Base-by-base conservation (phyloP, 2,797 vertebrate species). In the Notoglanidium macrostoma region DNA sequence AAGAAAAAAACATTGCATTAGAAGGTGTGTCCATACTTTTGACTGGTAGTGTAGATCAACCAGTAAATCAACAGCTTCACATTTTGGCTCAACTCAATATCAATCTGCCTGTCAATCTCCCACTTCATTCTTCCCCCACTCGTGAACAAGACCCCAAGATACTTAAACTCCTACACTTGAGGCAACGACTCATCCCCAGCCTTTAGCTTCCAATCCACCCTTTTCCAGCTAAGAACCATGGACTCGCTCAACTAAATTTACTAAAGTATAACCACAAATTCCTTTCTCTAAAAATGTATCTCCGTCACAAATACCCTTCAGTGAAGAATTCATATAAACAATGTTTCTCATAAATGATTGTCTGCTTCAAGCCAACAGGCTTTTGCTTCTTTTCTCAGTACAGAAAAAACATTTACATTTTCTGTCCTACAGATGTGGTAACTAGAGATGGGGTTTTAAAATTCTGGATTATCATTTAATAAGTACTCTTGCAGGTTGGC, bases 401-500 rank as follows among this genome's bases (percentile, higher is more conserved):
- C n/a, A 83, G 26, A 83, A 54, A 54, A 11, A 51, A 49, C 17
- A 21, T 32, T 63, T 23, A 29, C 2, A 10, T 29, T 32, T 81
- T 83, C 68, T 51, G 9, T 67, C 51, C 81, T 83, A 35, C 61
- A 83, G 29, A 70, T 54, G 49, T 23, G 49, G 80, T 83, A 83
- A 83, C 46, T 54, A 54, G 63, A 83, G 46, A 83, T 35, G 46
- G 63, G 46, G 81, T 54, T 68, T 67, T 51, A 40, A 59, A 76
- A 44, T 54, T 74, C 61, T 82, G 57, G 79, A 61, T 83, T 68
- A 83, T 83, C n/a, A 54, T 83, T 83, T 54, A 83, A 67, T 57
- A 83, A 93, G 92, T 91, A 97, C 97, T 91, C 90, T 93, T 94
- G 93, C 97, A 98, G 91, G 89, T 90, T 1, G 97, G 93, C 46